Conservation (phyloP, 2,113 vertebrate genomes). For the Trochalopteron elliotii region DNA sequence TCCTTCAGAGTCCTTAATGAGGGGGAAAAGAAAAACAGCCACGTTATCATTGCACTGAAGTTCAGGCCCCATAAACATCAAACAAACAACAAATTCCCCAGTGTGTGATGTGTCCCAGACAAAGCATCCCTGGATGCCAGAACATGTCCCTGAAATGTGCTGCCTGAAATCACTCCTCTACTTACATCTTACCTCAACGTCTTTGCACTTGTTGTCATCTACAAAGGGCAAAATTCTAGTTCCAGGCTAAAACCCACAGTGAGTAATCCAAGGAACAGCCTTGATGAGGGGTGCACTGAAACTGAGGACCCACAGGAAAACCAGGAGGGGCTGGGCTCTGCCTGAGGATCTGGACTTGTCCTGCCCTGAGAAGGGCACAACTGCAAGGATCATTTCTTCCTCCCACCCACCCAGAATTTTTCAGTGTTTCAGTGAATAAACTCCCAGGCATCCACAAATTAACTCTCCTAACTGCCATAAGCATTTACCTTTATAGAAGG, state of each 20-base stretch:
- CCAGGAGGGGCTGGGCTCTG: not conserved
- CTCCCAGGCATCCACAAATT: not conserved
- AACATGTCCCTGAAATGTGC: not conserved
- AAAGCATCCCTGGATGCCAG: not conserved
- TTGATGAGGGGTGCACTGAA: not conserved
- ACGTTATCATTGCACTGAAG: not conserved
- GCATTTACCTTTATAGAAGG: not conserved
- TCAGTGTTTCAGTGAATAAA: not conserved
- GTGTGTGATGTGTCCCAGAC: not conserved
- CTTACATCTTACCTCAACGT: not conserved
- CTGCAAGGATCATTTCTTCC: not conserved
- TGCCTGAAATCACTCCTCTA: not conserved
- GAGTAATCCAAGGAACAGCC: not conserved
- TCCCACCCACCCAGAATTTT: not conserved
- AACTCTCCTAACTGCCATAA: not conserved
- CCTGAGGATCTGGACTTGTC: not conserved
- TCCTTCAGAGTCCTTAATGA: conserved; percentile 87
- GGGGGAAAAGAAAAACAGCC: conserved; percentile 37
- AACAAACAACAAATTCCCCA: not conserved
- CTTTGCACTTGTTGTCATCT: not conserved
- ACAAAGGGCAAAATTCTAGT: not conserved
- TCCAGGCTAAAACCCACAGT: not conserved
- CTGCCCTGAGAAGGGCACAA: not conserved
- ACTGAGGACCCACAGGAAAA: not conserved
- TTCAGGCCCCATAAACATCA: not conserved